A percentile compares a stretch with the other conserved stretches of the same genome.
Evolutionary conservation across 2,113 vertebrate genomes (phyloP).

Genomic region (Empidonax alnorum): DNA sequence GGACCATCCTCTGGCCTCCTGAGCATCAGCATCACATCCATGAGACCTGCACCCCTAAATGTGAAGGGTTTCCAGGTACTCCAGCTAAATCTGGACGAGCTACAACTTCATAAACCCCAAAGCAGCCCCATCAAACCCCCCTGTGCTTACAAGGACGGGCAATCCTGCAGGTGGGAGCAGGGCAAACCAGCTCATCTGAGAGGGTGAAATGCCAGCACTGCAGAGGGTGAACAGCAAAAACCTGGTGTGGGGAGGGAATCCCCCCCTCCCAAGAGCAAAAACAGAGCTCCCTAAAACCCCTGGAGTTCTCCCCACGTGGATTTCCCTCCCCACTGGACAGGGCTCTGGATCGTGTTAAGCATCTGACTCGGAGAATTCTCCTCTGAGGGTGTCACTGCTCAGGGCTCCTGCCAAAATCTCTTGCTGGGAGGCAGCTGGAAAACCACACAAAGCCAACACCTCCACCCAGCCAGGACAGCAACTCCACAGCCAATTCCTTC

Average conservation of each 20-base stretch:
- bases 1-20: neutral
- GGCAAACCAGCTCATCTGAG: neutral
- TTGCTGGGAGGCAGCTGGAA: neutral
- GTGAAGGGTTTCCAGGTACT: neutral
- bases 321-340: neutral
- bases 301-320: neutral
- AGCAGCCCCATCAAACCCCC: neutral
- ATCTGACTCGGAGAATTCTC: neutral
- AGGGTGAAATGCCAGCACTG: neutral
- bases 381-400: constrained; percentile 30
- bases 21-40: neutral
- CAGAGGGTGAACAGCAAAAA: neutral
- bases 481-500: constrained; percentile 36
- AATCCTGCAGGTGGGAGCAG: fast-evolving
- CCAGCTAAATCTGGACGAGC: neutral
- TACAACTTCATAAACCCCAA: fast-evolving
- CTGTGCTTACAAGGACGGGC: fast-evolving
- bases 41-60: neutral
- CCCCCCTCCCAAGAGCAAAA: neutral
- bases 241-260: neutral
- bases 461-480: neutral
- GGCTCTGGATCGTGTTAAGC: neutral
- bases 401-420: constrained; percentile 53
- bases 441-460: neutral
- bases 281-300: neutral